Conservation (phyloP, 2,113 vertebrate genomes). For the Castor canadensis region DNA sequence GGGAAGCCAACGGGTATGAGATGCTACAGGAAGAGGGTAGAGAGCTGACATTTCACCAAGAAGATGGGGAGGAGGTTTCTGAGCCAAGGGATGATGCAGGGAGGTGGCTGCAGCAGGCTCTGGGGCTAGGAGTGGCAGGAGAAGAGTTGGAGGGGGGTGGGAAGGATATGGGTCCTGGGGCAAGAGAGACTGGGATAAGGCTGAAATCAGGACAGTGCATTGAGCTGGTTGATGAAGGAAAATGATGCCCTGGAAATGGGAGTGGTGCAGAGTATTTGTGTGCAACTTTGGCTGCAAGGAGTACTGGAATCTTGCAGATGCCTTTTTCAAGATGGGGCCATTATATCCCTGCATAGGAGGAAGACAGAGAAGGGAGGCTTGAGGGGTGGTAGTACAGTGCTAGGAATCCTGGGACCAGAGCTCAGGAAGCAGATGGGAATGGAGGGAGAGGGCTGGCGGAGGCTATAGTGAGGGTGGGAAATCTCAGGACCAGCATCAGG, state of each 20-base stretch:
- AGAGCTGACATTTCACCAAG: constrained; percentile 86
- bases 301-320: not conserved
- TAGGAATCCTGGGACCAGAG: not conserved
- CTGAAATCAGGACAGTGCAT: not conserved
- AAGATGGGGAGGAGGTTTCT: constrained; percentile 88
- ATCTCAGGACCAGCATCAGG: not conserved
- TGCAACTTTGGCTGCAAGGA: not conserved
- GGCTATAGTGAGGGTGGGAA: not conserved
- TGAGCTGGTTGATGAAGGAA: not conserved
- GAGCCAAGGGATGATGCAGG: constrained; percentile 77
- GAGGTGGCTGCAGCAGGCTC: not conserved
- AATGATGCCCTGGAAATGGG: not conserved
- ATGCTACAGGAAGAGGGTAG: not conserved
- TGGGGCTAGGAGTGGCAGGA: not conserved
- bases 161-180: not conserved
- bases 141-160: not conserved
- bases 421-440: not conserved
- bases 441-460: not conserved
- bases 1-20: not conserved
- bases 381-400: not conserved
- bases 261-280: not conserved
- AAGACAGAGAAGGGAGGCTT: not conserved
- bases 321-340: not conserved
- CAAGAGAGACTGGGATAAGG: not conserved
- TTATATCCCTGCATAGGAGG: not conserved